These are phyloP conservation scores for Tachina lurida DNA, from an alignment of 2,888 invertebrate species.

Conservation along the genomic window DNA sequence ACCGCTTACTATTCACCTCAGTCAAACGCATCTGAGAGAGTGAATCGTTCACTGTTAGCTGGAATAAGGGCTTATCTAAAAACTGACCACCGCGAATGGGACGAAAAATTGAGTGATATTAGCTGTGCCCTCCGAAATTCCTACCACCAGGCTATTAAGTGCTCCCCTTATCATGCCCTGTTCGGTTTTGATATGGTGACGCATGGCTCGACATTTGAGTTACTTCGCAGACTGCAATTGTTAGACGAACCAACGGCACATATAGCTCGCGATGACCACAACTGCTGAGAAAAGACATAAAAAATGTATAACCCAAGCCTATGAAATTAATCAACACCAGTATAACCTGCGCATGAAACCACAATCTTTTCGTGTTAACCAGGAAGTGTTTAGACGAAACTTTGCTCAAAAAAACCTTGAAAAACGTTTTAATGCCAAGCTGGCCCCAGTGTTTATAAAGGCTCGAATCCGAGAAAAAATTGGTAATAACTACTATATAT, in stretches of 20 bases:
- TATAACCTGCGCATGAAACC: not conserved
- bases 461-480: conserved; percentile 10
- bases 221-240: not conserved
- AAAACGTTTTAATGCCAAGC: not conserved
- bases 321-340: not conserved
- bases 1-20: not conserved
- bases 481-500: conserved; percentile 8
- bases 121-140: conserved; percentile 17
- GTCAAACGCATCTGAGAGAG: not conserved
- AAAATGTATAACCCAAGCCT: not conserved
- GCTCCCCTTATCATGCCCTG: not conserved
- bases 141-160: conserved; percentile 14
- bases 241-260: not conserved
- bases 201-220: not conserved
- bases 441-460: conserved; percentile 6
- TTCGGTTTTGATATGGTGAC: conserved; percentile 18
- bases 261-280: not conserved
- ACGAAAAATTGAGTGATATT: not conserved
- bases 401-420: not conserved
- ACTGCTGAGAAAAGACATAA: not conserved
- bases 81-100: not conserved
- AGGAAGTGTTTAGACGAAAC: too few species aligned
- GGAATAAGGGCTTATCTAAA: not conserved
- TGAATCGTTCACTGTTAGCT: not conserved
- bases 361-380: not conserved